phyloP scores from a whole-genome alignment of 2,113 vertebrate species.

The Orthonyx spaldingii region DNA sequence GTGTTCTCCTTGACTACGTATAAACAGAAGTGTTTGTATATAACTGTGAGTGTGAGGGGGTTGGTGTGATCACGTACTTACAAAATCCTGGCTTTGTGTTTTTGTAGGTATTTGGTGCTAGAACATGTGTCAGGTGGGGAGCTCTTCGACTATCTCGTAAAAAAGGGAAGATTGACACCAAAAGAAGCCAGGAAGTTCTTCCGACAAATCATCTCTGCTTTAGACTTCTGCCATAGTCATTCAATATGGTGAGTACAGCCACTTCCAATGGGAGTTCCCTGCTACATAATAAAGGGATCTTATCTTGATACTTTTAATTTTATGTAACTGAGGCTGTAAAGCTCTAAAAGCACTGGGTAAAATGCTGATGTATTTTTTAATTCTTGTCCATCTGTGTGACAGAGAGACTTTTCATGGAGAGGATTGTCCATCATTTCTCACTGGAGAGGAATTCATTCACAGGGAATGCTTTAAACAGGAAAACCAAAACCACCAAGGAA shows the following conservation, averaged over 20 bases:
- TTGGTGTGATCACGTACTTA: not conserved
- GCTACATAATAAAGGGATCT: not conserved
- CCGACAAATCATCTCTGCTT: slow-evolving; percentile 98
- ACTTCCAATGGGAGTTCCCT: not conserved
- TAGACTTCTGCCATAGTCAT: slow-evolving; percentile 99
- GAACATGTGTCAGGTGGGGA: slow-evolving; percentile 98
- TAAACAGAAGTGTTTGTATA: not conserved
- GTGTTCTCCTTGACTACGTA: not conserved
- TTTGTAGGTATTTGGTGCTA: slow-evolving; percentile 92
- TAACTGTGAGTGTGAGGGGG: not conserved
- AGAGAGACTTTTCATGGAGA: not conserved
- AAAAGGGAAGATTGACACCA: slow-evolving; percentile 96
- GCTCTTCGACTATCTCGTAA: slow-evolving; percentile 98
- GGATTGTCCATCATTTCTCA: not conserved
- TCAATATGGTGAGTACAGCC: slow-evolving; percentile 91
- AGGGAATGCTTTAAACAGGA: not conserved
- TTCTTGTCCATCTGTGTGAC: not conserved
- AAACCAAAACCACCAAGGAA: not conserved
- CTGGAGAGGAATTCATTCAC: not conserved
- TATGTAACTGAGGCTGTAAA: not conserved
- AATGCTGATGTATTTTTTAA: not conserved
- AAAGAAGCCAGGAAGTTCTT: slow-evolving; percentile 99
- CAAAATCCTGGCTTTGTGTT: not conserved
- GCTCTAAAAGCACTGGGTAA: not conserved
- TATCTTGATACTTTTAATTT: not conserved